Percentiles rank a stretch among this genome's conserved stretches.
Conservation (phyloP, 2,797 vertebrate species). For the Bradypodion ventrale region DNA sequence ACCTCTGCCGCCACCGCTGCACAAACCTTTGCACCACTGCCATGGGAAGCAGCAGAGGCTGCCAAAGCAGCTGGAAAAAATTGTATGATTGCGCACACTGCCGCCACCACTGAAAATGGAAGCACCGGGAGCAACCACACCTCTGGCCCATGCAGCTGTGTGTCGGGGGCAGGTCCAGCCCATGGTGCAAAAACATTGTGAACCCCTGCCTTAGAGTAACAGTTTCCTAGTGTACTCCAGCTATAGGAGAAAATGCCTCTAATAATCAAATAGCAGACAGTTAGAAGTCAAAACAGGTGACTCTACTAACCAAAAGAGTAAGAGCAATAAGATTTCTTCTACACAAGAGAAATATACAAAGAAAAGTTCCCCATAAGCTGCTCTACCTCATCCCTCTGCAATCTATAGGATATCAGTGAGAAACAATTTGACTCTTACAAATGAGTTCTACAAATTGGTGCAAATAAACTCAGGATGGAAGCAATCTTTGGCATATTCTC, state of each 20-base stretch:
- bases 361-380: neutral
- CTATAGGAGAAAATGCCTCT: neutral
- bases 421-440: neutral
- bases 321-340: neutral
- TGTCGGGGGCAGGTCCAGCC: too few species aligned
- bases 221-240: neutral
- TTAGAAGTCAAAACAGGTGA: neutral
- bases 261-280: neutral
- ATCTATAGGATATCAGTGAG: neutral
- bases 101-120: too few species aligned
- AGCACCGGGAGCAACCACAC: too few species aligned
- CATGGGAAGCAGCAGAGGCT: too few species aligned
- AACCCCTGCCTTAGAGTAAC: too few species aligned
- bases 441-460: neutral
- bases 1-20: too few species aligned
- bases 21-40: too few species aligned
- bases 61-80: too few species aligned
- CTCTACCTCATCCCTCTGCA: neutral
- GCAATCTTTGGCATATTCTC: neutral
- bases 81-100: too few species aligned
- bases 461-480: neutral
- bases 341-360: neutral
- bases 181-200: too few species aligned
- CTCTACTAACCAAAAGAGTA: neutral
- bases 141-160: too few species aligned